These are phyloP conservation scores for Python bivittatus DNA, from an alignment of 2,113 vertebrate species.

Conservation along the genomic window DNA sequence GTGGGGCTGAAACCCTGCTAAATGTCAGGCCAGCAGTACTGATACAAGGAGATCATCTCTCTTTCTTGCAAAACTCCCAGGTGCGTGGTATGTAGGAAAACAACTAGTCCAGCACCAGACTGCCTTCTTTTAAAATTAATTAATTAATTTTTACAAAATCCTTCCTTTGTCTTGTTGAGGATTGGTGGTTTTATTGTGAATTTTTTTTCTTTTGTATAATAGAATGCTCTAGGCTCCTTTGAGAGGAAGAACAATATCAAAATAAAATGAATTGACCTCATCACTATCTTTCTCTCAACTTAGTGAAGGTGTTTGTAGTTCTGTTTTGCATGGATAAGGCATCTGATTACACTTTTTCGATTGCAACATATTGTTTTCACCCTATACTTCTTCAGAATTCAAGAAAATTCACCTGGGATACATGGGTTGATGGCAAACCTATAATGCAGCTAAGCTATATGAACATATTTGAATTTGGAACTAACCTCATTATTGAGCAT, in stretches of 20 bases:
- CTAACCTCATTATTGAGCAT: neutral
- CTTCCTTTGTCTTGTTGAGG: neutral
- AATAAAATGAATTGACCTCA: neutral
- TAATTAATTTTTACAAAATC: neutral
- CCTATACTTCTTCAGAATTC: neutral
- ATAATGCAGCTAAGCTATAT: neutral
- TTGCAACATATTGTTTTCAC: neutral
- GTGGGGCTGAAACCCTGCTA: neutral
- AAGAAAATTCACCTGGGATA: neutral
- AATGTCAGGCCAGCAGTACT: neutral
- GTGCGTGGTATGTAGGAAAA: neutral
- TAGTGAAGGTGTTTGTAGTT: neutral
- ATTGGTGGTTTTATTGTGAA: neutral
- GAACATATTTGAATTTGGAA: neutral
- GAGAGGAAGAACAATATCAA: neutral
- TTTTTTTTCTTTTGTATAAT: neutral
- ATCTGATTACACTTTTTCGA: neutral
- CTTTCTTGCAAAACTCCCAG: neutral
- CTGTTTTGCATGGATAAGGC: neutral
- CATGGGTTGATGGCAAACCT: neutral
- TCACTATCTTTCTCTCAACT: neutral
- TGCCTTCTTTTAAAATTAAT: neutral
- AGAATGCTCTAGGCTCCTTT: neutral
- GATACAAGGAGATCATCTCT: neutral
- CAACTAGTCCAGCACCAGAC: neutral